Conservation (phyloP, 1,140 invertebrate genomes). For the Campodea augens region DNA sequence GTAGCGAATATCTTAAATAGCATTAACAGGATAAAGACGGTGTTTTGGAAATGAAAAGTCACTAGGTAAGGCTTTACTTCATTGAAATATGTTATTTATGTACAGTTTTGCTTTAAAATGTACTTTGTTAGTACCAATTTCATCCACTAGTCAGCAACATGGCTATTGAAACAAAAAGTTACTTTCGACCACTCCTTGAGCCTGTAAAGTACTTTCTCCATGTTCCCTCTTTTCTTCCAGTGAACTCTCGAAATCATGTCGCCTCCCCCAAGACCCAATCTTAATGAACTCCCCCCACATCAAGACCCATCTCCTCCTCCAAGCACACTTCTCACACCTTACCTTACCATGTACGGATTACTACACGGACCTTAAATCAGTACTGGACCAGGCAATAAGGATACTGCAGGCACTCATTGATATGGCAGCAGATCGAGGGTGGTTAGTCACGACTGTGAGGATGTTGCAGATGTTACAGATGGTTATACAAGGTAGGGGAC, state of each 20-base stretch:
- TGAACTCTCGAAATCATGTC: slow-evolving; percentile 59
- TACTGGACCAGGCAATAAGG: slow-evolving; percentile 86
- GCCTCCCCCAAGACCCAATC: slow-evolving; percentile 46
- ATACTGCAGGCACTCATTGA: slow-evolving; percentile 96
- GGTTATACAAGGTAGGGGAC: slow-evolving; percentile 81
- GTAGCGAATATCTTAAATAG: no score
- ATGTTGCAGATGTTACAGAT: slow-evolving; percentile 70
- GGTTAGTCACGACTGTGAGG: slow-evolving; percentile 57
- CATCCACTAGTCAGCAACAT: no score
- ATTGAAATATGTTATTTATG: no score
- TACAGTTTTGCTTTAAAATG: no score
- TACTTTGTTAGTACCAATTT: no score
- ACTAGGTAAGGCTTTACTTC: no score
- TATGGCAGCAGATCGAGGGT: slow-evolving; percentile 70
- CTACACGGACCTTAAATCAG: slow-evolving; percentile 86
- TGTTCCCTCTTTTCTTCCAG: no score
- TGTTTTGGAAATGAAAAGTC: no score
- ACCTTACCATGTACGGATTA: slow-evolving; percentile 82
- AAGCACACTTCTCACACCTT: slow-evolving; percentile 74
- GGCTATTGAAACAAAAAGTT: no score
- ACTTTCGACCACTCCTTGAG: no score
- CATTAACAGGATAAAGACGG: no score
- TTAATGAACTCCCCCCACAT: slow-evolving; percentile 76
- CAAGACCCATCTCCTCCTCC: slow-evolving; percentile 81
- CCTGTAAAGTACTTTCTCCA: no score